A percentile compares a stretch with the other conserved stretches of the same genome.
Conservation (phyloP, 2,888 invertebrate species). For the Spialia ferax region DNA sequence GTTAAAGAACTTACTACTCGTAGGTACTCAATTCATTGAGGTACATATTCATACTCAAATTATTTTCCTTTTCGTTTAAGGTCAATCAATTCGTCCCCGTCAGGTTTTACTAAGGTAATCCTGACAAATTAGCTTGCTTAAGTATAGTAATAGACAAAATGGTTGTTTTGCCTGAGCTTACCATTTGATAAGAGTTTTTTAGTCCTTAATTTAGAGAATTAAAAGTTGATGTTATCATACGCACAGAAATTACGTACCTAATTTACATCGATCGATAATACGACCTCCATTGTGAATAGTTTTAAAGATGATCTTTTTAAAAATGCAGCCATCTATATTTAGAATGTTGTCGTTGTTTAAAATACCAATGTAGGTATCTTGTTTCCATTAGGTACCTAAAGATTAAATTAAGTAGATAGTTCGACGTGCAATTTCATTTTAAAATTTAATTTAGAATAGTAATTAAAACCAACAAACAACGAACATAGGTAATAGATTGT, state of each 20-base stretch:
- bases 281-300: background rate
- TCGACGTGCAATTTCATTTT: too few species aligned
- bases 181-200: conserved; percentile 65
- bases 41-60: too few species aligned
- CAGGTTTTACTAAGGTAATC: conserved; percentile 25
- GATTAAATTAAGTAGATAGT: too few species aligned
- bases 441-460: too few species aligned
- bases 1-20: too few species aligned
- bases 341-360: too few species aligned
- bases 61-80: background rate
- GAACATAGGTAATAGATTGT: too few species aligned
- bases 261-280: conserved; percentile 6
- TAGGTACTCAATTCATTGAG: background rate
- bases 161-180: conserved; percentile 82
- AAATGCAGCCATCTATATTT: background rate
- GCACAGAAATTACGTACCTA: conserved; percentile 30
- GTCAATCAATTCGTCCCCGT: background rate
- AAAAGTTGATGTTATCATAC: conserved; percentile 21
- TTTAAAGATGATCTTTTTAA: background rate
- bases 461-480: too few species aligned
- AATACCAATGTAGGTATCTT: background rate
- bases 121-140: conserved; percentile 44
- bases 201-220: conserved; percentile 14
- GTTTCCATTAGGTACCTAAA: too few species aligned
- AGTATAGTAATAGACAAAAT: conserved; percentile 48